Evolutionary conservation across 2,113 vertebrate genomes (phyloP), one percentile per base, ranked within the genome.

Genomic region (Corydoras sp.): DNA sequence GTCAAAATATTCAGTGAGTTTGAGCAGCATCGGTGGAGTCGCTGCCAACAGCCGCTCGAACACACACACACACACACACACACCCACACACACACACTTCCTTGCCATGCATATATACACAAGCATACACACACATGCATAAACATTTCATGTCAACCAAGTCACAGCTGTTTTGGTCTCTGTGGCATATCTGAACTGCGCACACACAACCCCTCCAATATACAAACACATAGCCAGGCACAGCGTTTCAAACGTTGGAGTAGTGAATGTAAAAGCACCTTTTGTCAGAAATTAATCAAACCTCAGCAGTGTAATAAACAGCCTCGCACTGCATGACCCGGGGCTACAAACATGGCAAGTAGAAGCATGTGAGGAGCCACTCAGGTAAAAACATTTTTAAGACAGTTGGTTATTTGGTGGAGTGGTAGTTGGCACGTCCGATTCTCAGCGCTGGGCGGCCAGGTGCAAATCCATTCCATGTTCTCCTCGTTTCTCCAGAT

Each of bases 231-330:
- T 5, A 43, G 35, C 35, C 35, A 43, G 35, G 35, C 35, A 5
- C 35, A 4, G 35, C 35, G 0, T 43, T 43, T 43, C 35, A 43
- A 43, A 43, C 35, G 35, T 4, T 43, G 35, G 75, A 69, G 10
- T 63, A 73, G 79, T 76, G 79, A 54, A 73, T 53, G 71, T 63
- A 75, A 77, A 71, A 77, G 69, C 55, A 73, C 54, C n/a, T 76
- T 74, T 71, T 51, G 63, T 74, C 56, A 71, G 77, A 85, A 81
- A 69, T 30, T 72, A 73, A 89, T 88, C 91, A 92, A 89, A 92
- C 88, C 89, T 79, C 87, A 84, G 88, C 92, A 92, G 84, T 74
- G 82, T 77, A 54, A 85, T 50, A 12, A 86, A 81, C 83, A 13
- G 77, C 74, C 73, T 83, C 82, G 88, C 85, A 82, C 82, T 86